These are phyloP conservation scores for Phylloscopus collybita DNA, from an alignment of 2,797 vertebrate genomes.

Conservation along the genomic window DNA sequence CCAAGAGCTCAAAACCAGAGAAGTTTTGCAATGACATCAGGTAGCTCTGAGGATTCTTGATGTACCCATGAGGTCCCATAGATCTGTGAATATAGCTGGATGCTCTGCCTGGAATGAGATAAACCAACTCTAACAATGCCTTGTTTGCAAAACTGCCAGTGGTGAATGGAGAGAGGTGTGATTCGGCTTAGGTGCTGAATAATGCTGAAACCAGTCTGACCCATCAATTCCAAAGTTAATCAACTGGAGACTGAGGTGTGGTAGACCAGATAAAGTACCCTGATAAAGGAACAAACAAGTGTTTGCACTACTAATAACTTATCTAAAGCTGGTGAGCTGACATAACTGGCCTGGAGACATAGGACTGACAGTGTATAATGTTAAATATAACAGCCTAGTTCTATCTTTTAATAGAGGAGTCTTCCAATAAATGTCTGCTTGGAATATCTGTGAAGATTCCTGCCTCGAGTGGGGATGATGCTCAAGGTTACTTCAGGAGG, in stretches of 20 bases:
- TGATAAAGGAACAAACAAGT: neutral
- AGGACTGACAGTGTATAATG: neutral
- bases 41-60: neutral
- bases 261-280: neutral
- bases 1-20: neutral
- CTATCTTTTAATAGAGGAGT: neutral
- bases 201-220: neutral
- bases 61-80: neutral
- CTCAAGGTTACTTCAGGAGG: neutral
- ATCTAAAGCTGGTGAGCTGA: neutral
- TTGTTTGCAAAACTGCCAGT: neutral
- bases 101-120: neutral
- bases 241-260: neutral
- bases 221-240: neutral
- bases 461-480: neutral
- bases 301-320: neutral
- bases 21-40: no score
- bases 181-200: neutral
- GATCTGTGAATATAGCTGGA: neutral
- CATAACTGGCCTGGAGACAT: neutral
- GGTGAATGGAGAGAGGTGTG: neutral
- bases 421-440: neutral
- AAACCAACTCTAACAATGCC: neutral
- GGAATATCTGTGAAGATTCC: neutral
- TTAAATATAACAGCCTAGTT: neutral